Conservation (phyloP, 2,113 vertebrate species). For the Podiceps cristatus region DNA sequence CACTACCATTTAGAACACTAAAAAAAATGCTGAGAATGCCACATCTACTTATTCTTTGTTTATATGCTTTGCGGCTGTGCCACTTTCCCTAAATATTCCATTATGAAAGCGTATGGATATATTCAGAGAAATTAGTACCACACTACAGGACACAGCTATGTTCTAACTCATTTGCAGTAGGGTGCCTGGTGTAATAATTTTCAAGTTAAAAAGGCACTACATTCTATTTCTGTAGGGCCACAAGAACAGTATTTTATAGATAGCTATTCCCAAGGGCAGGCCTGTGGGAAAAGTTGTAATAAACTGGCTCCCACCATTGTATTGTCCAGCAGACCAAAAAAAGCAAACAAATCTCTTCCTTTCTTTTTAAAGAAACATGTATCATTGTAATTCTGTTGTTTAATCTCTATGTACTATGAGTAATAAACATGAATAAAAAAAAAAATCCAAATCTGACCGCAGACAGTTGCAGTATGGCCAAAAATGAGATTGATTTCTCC, state of each 20-base stretch:
- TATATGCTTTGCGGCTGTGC: background rate
- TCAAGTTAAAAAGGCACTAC: conserved; percentile 31
- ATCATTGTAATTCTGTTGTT: background rate
- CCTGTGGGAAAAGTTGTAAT: conserved; percentile 69
- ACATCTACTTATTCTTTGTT: background rate
- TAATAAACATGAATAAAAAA: background rate
- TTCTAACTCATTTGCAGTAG: background rate
- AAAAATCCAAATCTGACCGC: background rate
- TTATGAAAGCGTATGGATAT: background rate
- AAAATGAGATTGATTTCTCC: background rate
- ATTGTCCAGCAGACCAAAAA: conserved; percentile 54
- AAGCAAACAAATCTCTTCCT: conserved; percentile 70
- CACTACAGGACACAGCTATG: conserved; percentile 31
- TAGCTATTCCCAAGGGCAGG: conserved; percentile 60
- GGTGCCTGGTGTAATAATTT: conserved; percentile 11
- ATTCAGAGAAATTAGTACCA: conserved; percentile 12
- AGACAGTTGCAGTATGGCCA: background rate
- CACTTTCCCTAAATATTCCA: conserved; percentile 2
- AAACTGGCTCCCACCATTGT: conserved; percentile 79
- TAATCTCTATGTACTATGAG: background rate
- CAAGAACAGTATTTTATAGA: conserved; percentile 44
- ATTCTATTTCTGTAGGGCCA: conserved; percentile 63
- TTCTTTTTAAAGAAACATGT: conserved; percentile 51
- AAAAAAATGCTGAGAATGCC: background rate
- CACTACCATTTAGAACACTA: background rate